Evolutionary conservation across 2,888 invertebrate genomes (phyloP).

Genomic region (Drosophila sordidula): DNA sequence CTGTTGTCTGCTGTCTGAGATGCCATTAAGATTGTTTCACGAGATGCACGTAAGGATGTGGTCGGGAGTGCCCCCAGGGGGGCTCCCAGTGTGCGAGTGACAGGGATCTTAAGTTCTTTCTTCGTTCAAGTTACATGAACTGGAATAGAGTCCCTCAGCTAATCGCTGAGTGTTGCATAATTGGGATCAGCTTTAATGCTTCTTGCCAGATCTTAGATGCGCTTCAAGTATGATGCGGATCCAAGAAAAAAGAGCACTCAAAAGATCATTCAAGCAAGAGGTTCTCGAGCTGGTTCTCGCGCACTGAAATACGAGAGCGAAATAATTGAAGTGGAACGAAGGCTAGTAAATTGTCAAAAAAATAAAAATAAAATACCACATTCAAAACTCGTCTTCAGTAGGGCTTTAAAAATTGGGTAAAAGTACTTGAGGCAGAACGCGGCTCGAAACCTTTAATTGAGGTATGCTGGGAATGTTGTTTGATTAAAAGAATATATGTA

Average conservation of each 20-base stretch:
- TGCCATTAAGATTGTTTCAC: slow-evolving; percentile 46
- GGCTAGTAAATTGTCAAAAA: slow-evolving; percentile 37
- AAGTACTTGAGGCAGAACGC: slow-evolving; percentile 14
- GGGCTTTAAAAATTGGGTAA: background rate
- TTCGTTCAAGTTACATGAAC: slow-evolving; percentile 15
- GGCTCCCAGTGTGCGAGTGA: background rate
- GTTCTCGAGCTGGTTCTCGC: slow-evolving; percentile 20
- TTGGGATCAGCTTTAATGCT: slow-evolving; percentile 19
- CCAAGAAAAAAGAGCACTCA: slow-evolving; percentile 23
- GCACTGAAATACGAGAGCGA: slow-evolving; percentile 31
- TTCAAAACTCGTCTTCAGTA: slow-evolving; percentile 3
- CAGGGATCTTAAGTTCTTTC: slow-evolving; percentile 1
- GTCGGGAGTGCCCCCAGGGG: slow-evolving; percentile 10
- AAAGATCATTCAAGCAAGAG: slow-evolving; percentile 43
- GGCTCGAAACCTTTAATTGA: slow-evolving; percentile 10
- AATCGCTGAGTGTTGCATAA: slow-evolving; percentile 19
- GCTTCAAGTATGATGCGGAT: background rate
- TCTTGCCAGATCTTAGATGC: slow-evolving; percentile 10
- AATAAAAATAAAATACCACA: slow-evolving; percentile 7
- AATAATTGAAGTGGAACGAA: slow-evolving; percentile 47
- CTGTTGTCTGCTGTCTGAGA: slow-evolving; percentile 59
- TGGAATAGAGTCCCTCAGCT: slow-evolving; percentile 21
- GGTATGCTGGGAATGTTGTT: slow-evolving; percentile 13
- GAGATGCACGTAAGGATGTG: slow-evolving; percentile 46
- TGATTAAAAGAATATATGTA: background rate